Evolutionary conservation across 2,888 invertebrate genomes (phyloP).

Genomic region (Tortrix viridana): DNA sequence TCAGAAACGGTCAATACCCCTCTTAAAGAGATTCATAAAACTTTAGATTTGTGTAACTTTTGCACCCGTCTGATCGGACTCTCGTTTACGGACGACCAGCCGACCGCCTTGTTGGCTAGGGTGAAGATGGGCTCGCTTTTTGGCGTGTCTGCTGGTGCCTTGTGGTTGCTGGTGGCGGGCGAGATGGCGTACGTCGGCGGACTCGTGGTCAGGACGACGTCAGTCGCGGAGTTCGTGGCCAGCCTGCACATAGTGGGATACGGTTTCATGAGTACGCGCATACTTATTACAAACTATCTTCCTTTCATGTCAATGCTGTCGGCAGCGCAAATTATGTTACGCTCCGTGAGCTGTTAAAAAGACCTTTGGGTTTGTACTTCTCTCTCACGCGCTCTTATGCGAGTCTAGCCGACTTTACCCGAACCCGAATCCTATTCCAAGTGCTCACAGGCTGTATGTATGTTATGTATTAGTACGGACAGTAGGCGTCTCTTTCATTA

Average conservation of each 20-base stretch:
- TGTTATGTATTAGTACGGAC: too few species aligned
- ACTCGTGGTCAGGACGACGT: conserved; percentile 52
- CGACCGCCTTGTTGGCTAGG: conserved; percentile 45
- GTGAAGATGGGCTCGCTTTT: conserved; percentile 46
- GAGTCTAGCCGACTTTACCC: too few species aligned
- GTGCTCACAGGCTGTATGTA: too few species aligned
- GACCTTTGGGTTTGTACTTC: too few species aligned
- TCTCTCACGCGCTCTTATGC: too few species aligned
- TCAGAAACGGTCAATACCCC: conserved; percentile 38
- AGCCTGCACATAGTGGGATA: conserved; percentile 69
- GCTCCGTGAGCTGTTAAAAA: too few species aligned
- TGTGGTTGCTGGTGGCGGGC: conserved; percentile 55
- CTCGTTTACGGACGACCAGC: conserved; percentile 57
- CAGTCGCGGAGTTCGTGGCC: conserved; percentile 61
- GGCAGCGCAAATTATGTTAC: too few species aligned
- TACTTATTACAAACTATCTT: conserved; percentile 4
- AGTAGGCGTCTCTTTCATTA: too few species aligned
- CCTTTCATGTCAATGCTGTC: conserved; percentile 1
- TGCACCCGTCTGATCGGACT: conserved; percentile 59
- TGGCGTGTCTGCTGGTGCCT: conserved; percentile 48
- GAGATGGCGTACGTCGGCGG: conserved; percentile 57
- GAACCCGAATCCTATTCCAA: too few species aligned
- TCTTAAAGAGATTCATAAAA: conserved; percentile 56
- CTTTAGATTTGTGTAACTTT: conserved; percentile 58
- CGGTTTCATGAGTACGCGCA: conserved; percentile 64